Percentiles rank a stretch among this genome's conserved stretches.
phyloP scores from a whole-genome alignment of 2,888 invertebrate species.

The Brachynemurus nebulosus region DNA sequence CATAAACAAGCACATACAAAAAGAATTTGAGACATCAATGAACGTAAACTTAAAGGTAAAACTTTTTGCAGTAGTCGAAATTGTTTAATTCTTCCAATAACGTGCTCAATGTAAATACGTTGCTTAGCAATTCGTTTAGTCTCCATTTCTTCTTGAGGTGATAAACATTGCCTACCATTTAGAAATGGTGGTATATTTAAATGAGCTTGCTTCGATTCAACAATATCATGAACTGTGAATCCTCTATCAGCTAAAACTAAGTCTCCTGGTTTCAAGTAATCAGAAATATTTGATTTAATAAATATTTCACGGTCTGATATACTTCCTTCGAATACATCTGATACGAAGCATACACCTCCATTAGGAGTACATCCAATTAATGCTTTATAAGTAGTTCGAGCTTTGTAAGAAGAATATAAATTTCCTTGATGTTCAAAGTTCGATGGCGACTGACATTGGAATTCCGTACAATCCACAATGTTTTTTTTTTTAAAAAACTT shows the following conservation, averaged over 20 bases:
- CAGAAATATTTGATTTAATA: neutral
- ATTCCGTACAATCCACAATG: slow-evolving; percentile 6
- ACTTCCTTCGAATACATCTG: slow-evolving; percentile 2
- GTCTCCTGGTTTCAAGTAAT: slow-evolving; percentile 5
- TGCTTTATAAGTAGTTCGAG: neutral
- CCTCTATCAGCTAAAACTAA: slow-evolving; percentile 7
- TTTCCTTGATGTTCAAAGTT: slow-evolving; percentile 2
- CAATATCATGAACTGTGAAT: slow-evolving; percentile 3
- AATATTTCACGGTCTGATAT: neutral
- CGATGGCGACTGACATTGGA: slow-evolving; percentile 1
- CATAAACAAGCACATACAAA: slow-evolving; percentile 8
- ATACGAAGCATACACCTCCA: slow-evolving; percentile 1
- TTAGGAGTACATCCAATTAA: slow-evolving; percentile 4
- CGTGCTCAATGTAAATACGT: slow-evolving; percentile 3
- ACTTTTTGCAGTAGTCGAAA: slow-evolving; percentile 8
- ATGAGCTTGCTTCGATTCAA: slow-evolving; percentile 5
- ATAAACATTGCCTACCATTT: neutral
- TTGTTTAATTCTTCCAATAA: slow-evolving; percentile 7
- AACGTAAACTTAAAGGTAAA: slow-evolving; percentile 2
- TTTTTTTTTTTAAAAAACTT: neutral
- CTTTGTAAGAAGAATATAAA: neutral
- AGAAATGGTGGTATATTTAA: slow-evolving; percentile 7
- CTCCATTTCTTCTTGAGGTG: neutral
- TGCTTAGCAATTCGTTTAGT: slow-evolving; percentile 2
- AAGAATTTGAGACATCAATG: slow-evolving; percentile 5